Evolutionary conservation across 2,888 invertebrate genomes (phyloP).

Genomic region (Pyrocoelia pectoralis): DNA sequence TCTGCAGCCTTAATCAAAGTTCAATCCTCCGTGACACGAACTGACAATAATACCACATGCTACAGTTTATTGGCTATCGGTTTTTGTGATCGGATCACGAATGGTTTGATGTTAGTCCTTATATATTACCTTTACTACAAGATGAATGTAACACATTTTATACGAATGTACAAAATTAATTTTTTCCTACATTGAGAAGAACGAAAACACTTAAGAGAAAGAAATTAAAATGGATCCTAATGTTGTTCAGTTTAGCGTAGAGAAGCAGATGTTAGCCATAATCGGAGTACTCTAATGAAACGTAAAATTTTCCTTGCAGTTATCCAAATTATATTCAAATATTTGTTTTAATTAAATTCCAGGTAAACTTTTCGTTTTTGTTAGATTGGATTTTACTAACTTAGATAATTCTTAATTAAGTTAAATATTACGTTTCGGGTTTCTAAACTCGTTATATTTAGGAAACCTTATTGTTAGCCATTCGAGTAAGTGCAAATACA

Average conservation of each 20-base stretch:
- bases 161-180: background rate
- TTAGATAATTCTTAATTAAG: too few relatives aligned
- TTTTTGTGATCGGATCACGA: conserved; percentile 42
- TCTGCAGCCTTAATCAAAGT: conserved; percentile 54
- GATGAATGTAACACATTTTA: conserved; percentile 11
- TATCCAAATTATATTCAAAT: background rate
- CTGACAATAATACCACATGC: conserved; percentile 54
- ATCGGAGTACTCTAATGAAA: background rate
- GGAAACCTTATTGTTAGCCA: too few relatives aligned
- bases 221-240: background rate
- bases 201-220: background rate
- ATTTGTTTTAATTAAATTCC: conserved; percentile 7
- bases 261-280: conserved; percentile 7
- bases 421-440: too few relatives aligned
- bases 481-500: too few relatives aligned
- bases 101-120: conserved; percentile 24
- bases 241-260: background rate
- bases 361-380: background rate
- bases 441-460: too few relatives aligned
- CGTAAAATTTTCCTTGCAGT: background rate
- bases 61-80: conserved; percentile 53
- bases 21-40: conserved; percentile 54
- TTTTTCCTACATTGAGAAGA: background rate
- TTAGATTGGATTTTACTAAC: background rate
- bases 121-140: conserved; percentile 25